Evolutionary conservation across 35 echinoderm and acorn worm genomes (phyloP).

Genomic region (Apostichopus japonicus): DNA sequence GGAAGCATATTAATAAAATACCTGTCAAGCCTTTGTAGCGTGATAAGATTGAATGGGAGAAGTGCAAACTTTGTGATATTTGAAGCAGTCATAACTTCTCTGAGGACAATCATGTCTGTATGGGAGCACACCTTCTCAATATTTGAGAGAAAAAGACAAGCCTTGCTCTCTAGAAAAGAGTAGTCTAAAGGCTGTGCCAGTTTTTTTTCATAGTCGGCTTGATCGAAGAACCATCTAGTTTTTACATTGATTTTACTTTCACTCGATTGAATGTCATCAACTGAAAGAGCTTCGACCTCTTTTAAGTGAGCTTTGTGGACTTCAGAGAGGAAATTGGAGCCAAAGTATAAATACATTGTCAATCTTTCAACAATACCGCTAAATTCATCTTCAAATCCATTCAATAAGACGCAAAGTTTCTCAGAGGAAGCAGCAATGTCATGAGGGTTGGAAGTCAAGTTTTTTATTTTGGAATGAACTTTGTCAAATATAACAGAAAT

Average conservation of each 20-base stretch:
- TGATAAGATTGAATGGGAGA: neutral
- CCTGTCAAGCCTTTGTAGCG: constrained; percentile 22
- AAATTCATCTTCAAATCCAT: neutral
- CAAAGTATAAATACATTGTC: constrained; percentile 13
- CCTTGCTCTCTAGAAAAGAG: neutral
- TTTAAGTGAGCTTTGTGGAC: constrained; percentile 8
- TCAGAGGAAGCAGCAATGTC: neutral
- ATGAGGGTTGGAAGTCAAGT: neutral
- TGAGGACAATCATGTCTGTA: neutral
- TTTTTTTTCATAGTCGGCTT: neutral
- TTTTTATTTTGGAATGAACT: neutral
- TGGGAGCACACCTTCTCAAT: neutral
- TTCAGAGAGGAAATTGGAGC: neutral
- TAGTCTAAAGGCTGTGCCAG: constrained; percentile 19
- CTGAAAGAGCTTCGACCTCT: neutral
- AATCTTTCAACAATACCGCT: neutral
- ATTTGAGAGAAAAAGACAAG: neutral
- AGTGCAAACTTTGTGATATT: neutral
- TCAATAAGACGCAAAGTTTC: neutral
- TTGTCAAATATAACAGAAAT: neutral
- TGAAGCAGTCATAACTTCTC: constrained; percentile 11
- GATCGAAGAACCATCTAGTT: too few relatives aligned
- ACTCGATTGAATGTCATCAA: neutral
- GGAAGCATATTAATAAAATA: constrained; percentile 20
- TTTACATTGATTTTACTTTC: neutral